These are phyloP conservation scores for Celastrina argiolus DNA, from an alignment of 2,888 invertebrate species.

Conservation along the genomic window DNA sequence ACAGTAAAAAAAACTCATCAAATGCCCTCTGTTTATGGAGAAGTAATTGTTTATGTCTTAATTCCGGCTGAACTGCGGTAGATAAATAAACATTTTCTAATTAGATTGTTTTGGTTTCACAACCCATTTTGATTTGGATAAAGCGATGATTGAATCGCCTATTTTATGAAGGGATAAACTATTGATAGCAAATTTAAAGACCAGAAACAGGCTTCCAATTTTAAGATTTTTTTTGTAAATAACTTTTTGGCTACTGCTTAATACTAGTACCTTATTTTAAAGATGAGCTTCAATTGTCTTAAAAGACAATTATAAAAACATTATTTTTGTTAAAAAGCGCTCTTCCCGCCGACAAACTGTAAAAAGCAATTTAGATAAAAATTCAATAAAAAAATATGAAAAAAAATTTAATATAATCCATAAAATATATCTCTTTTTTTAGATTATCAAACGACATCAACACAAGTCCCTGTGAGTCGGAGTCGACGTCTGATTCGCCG, in stretches of 20 bases:
- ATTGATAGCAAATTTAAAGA: background rate
- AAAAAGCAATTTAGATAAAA: too few relatives aligned
- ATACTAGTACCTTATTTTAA: too few relatives aligned
- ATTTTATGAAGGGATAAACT: background rate
- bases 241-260: too few relatives aligned
- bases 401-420: too few relatives aligned
- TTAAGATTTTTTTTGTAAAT: too few relatives aligned
- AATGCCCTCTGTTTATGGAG: slow-evolving; percentile 45
- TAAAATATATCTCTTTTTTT: slow-evolving; percentile 44
- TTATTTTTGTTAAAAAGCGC: too few relatives aligned
- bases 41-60: slow-evolving; percentile 49
- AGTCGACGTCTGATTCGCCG: slow-evolving; percentile 80
- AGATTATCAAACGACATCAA: slow-evolving; percentile 71
- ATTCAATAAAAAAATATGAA: too few relatives aligned
- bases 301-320: too few relatives aligned
- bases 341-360: too few relatives aligned
- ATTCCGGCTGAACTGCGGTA: slow-evolving; percentile 44
- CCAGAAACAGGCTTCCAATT: background rate
- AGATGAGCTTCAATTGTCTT: too few relatives aligned
- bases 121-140: background rate
- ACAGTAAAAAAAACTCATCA: slow-evolving; percentile 41
- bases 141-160: slow-evolving; percentile 7
- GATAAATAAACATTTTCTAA: slow-evolving; percentile 33
- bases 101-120: slow-evolving; percentile 12
- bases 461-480: slow-evolving; percentile 79